These are phyloP conservation scores for Alauda arvensis DNA, from an alignment of 2,797 vertebrate genomes.

Conservation along the genomic window DNA sequence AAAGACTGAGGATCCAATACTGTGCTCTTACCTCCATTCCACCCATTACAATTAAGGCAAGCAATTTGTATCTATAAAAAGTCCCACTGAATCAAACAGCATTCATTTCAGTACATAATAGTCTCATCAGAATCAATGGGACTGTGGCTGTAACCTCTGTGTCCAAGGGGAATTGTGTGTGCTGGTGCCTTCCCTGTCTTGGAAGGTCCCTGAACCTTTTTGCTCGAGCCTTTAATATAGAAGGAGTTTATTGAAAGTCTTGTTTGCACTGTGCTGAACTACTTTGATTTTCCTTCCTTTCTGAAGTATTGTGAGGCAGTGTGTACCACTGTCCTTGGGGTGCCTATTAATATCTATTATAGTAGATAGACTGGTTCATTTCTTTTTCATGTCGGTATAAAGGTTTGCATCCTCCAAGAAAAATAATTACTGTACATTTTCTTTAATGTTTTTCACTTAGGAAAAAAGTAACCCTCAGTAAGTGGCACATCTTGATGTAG, in stretches of 20 bases:
- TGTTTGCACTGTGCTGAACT: background rate
- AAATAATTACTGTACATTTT: conserved; percentile 5
- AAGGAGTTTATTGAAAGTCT: background rate
- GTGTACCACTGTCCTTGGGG: background rate
- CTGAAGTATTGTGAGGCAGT: background rate
- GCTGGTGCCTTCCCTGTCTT: background rate
- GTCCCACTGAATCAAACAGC: background rate
- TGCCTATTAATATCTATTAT: background rate
- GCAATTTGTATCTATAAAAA: background rate
- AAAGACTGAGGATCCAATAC: background rate
- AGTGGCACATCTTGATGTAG: background rate
- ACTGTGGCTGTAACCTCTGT: background rate
- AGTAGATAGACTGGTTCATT: background rate
- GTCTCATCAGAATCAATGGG: background rate
- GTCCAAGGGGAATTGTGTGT: background rate
- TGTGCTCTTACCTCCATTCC: background rate
- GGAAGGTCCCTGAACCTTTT: background rate
- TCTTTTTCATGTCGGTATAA: background rate
- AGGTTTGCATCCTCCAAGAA: conserved; percentile 15
- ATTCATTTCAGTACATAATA: conserved; percentile 1
- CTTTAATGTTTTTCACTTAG: conserved; percentile 10
- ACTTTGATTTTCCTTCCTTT: conserved; percentile 7
- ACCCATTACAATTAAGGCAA: background rate
- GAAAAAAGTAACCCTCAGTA: background rate
- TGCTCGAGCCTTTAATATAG: background rate